Evolutionary conservation across 2,797 vertebrate species (phyloP), one percentile per base, ranked within the genome.

Genomic region (Halcyon chelicuti): DNA sequence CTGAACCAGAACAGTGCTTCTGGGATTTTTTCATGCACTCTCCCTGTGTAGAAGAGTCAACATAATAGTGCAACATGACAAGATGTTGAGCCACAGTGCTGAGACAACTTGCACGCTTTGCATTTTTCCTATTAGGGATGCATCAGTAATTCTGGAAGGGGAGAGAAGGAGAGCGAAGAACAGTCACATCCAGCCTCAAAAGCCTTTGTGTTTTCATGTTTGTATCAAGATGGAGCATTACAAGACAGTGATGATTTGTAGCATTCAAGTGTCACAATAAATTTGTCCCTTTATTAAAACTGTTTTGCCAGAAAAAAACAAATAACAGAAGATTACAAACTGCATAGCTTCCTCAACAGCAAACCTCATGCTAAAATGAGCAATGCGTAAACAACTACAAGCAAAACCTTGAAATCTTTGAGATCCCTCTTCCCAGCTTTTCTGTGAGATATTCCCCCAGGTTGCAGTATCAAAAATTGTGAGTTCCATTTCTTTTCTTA

Each of bases 41-140:
- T 81, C 58, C 42, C 77, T 62, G 49, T 31, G 47, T 60, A 66
- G 75, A 86, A 77, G 66, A 96, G 83, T 93, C 88, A 94, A 79
- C 82, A 54, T 75, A 88, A 86, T 52, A 95, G 87, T 70, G 82
- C 75, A 76, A 81, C 21, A 37, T 55, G 77, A 94, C 86, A 94
- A 93, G 79, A 93, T 46, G 18, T 60, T 76, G 85, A 94, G 71
- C 79, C 73, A 63, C 61, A 44, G 58, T 44, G 75, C 75, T 58
- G 55, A 86, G 76, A 72, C 70, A 86, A 68, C 42, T 81, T 93
- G 91, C 76, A 86, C 91, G 83, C 71, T 95, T 93, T 55, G 80
- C 81, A 86, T 85, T 91, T 88, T 95, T 79, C 91, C 54, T 86
- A 90, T 94, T 92, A 93, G 87, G 75, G 58, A 95, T 52, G 75